Percentiles rank a stretch among this genome's conserved stretches.
These are phyloP conservation scores for Mohoua ochrocephala DNA, from an alignment of 2,113 vertebrate genomes.

Conservation along the genomic window DNA sequence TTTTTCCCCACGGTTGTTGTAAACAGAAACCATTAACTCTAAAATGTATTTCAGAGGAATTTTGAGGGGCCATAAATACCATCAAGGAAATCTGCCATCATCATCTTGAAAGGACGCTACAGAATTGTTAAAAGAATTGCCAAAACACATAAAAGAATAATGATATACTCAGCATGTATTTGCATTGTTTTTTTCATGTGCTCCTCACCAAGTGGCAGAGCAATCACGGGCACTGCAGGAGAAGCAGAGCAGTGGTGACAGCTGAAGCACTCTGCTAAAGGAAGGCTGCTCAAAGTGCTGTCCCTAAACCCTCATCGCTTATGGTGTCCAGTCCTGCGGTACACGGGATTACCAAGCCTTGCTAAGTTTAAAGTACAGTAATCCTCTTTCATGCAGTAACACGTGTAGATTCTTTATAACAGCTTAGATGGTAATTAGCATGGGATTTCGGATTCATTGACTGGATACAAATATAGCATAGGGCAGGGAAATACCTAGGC, in stretches of 20 bases:
- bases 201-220: neutral
- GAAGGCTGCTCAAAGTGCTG: neutral
- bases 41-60: neutral
- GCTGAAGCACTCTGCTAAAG: neutral
- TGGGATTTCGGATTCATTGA: slow-evolving; percentile 8
- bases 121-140: neutral
- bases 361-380: slow-evolving; percentile 34
- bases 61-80: neutral
- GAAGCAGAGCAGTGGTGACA: neutral
- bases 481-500: neutral
- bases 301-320: neutral
- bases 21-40: neutral
- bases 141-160: neutral
- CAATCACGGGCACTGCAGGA: neutral
- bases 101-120: neutral
- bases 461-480: slow-evolving; percentile 30
- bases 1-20: neutral
- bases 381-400: slow-evolving; percentile 52
- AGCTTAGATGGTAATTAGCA: slow-evolving; percentile 53
- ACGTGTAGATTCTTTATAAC: slow-evolving; percentile 22
- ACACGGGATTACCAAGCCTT: slow-evolving; percentile 34
- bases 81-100: neutral
- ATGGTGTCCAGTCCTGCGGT: neutral
- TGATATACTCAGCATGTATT: rapidly evolving
- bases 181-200: neutral